These are phyloP conservation scores for Ormyrus pomaceus DNA, from an alignment of 2,888 invertebrate species.

Conservation along the genomic window DNA sequence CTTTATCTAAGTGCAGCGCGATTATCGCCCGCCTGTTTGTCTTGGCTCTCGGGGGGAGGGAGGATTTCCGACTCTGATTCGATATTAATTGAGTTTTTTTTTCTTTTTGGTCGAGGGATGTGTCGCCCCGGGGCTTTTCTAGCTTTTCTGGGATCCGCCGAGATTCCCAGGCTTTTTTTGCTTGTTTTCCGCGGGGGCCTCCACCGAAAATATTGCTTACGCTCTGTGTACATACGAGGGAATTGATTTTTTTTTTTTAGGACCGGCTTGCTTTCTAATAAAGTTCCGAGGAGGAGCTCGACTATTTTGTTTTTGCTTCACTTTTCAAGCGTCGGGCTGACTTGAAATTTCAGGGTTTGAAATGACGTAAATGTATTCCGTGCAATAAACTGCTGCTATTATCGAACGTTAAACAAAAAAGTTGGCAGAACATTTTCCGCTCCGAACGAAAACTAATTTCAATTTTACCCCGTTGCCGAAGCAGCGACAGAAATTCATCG, in stretches of 20 bases:
- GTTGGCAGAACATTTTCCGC: no score
- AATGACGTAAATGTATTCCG: no score
- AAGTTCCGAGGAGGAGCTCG: no score
- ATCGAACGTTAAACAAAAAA: no score
- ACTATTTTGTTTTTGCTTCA: no score
- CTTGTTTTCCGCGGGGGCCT: not conserved
- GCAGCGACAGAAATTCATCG: not conserved
- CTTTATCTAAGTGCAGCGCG: slow-evolving; percentile 33
- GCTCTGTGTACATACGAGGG: not conserved
- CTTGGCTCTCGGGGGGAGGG: slow-evolving; percentile 5
- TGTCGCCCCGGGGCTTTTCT: slow-evolving; percentile 5
- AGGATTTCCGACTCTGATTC: slow-evolving; percentile 14
- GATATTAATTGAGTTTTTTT: slow-evolving; percentile 56
- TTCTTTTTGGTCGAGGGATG: not conserved
- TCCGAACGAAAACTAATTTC: no score
- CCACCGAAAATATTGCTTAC: not conserved
- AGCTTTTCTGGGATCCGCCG: not conserved
- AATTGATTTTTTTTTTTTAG: slow-evolving; percentile 15
- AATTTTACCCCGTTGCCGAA: not conserved
- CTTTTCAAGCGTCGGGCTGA: no score
- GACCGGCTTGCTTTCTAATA: no score
- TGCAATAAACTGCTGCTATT: no score
- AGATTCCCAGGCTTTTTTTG: slow-evolving; percentile 13
- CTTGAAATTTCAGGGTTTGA: no score
- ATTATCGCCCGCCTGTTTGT: slow-evolving; percentile 40